A percentile compares a stretch with the other conserved stretches of the same genome.
Conservation (phyloP, 2,888 invertebrate species). For the Drosophila vallismaia region DNA sequence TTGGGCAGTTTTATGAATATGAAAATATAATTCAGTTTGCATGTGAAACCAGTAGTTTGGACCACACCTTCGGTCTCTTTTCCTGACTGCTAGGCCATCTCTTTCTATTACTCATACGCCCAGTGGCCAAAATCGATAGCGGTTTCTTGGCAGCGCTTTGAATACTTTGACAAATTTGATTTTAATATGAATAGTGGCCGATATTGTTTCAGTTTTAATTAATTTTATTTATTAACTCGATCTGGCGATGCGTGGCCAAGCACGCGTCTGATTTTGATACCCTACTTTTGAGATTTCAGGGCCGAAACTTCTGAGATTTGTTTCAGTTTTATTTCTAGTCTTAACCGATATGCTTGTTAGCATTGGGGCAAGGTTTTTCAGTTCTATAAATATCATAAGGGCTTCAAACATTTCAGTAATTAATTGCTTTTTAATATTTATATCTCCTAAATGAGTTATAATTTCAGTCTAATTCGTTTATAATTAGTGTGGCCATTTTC, state of each 20-base stretch:
- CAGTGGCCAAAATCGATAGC: background rate
- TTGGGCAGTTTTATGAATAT: slow-evolving; percentile 30
- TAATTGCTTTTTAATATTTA: no score
- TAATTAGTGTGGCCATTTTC: slow-evolving; percentile 1
- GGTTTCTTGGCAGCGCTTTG: slow-evolving; percentile 22
- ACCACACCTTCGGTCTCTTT: slow-evolving; percentile 13
- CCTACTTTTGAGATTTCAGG: slow-evolving; percentile 34
- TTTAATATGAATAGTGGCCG: slow-evolving; percentile 64
- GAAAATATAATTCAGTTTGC: slow-evolving; percentile 42
- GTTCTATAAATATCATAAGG: background rate
- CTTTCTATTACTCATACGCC: background rate
- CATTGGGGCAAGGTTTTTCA: background rate
- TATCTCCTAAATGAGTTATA: background rate
- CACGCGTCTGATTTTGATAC: slow-evolving; percentile 42
- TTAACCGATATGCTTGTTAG: slow-evolving; percentile 18
- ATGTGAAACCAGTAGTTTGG: slow-evolving; percentile 14
- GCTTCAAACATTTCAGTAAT: no score
- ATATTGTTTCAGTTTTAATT: background rate
- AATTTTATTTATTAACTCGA: slow-evolving; percentile 49
- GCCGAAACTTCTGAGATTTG: slow-evolving; percentile 14
- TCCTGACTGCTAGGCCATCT: background rate
- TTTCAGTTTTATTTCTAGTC: slow-evolving; percentile 7
- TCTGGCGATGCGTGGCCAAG: slow-evolving; percentile 51
- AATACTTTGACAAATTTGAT: slow-evolving; percentile 61
- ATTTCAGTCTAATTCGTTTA: background rate